Evolutionary conservation across 2,113 vertebrate genomes (phyloP).

Genomic region (Rhineura floridana): DNA sequence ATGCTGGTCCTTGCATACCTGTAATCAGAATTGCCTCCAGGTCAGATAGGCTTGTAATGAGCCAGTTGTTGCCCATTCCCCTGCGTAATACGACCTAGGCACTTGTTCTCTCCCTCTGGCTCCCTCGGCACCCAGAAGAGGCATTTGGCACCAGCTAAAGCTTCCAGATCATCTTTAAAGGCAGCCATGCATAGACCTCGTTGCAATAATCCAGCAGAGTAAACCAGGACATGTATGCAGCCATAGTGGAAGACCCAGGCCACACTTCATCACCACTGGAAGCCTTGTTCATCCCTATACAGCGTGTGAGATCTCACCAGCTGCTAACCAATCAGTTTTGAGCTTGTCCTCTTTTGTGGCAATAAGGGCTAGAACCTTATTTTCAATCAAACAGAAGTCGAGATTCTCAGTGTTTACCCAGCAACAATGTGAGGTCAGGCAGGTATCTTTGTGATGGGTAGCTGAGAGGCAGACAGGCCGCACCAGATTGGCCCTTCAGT

Average conservation of each 20-base stretch:
- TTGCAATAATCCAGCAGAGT: background rate
- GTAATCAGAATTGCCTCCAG: slow-evolving; percentile 4
- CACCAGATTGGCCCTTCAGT: no score
- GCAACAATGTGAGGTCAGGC: background rate
- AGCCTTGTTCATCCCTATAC: background rate
- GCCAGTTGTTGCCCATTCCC: no score
- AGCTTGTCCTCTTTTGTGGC: background rate
- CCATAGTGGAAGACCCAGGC: background rate
- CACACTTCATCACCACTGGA: background rate
- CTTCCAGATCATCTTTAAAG: background rate
- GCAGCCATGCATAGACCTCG: no score
- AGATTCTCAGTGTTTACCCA: background rate
- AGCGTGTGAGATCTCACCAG: background rate
- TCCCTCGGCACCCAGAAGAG: background rate
- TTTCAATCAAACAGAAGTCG: background rate
- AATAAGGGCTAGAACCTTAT: no score
- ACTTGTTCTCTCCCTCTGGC: background rate
- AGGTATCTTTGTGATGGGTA: no score
- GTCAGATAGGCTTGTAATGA: background rate
- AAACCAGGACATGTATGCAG: background rate
- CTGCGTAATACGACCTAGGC: background rate
- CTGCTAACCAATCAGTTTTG: background rate
- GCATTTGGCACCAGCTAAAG: background rate
- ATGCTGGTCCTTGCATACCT: slow-evolving; percentile 90
- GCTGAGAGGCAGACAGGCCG: background rate